Evolutionary conservation across 2,113 vertebrate genomes (phyloP).

Genomic region (Thryonomys swinderianus): DNA sequence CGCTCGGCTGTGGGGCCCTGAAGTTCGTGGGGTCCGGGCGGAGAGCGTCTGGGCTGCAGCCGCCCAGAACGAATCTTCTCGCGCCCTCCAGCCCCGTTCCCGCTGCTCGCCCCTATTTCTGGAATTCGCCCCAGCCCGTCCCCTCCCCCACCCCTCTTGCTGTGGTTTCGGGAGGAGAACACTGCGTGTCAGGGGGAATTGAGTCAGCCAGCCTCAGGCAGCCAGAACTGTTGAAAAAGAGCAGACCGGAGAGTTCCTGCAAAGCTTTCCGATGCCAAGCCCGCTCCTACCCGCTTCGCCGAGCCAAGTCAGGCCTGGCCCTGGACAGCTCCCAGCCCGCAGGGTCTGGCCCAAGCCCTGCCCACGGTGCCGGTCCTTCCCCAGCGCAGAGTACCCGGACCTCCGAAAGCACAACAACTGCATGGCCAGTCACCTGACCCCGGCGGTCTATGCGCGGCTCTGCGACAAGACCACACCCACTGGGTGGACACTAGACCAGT

Average conservation of each 20-base stretch:
- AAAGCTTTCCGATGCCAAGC: constrained; percentile 67
- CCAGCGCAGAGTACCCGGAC: constrained; percentile 97
- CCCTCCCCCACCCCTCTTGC: constrained; percentile 64
- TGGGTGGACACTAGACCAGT: constrained; percentile 96
- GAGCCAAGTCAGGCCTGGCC: constrained; percentile 47
- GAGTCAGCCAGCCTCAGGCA: constrained; percentile 53
- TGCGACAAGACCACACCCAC: constrained; percentile 94
- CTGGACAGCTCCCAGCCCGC: constrained; percentile 56
- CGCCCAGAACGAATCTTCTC: constrained; percentile 12
- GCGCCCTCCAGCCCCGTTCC: constrained; percentile 24
- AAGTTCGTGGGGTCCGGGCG: too few relatives aligned
- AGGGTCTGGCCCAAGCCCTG: constrained; percentile 56
- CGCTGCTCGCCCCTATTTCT: constrained; percentile 1
- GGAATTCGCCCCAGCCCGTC: constrained; percentile 20
- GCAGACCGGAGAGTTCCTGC: constrained; percentile 60
- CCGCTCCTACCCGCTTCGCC: constrained; percentile 37
- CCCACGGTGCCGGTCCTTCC: constrained; percentile 72
- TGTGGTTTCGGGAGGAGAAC: constrained; percentile 48
- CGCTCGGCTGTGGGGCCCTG: too few relatives aligned
- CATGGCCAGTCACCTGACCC: constrained; percentile 96
- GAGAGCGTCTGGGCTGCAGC: too few relatives aligned
- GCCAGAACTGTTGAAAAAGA: constrained; percentile 51
- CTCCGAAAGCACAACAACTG: constrained; percentile 99
- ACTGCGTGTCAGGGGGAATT: constrained; percentile 37
- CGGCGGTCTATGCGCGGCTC: constrained; percentile 94